Evolutionary conservation across 1,140 invertebrate genomes (phyloP), one percentile per base, ranked within the genome.

Genomic region (Drosophila paulistorum): DNA sequence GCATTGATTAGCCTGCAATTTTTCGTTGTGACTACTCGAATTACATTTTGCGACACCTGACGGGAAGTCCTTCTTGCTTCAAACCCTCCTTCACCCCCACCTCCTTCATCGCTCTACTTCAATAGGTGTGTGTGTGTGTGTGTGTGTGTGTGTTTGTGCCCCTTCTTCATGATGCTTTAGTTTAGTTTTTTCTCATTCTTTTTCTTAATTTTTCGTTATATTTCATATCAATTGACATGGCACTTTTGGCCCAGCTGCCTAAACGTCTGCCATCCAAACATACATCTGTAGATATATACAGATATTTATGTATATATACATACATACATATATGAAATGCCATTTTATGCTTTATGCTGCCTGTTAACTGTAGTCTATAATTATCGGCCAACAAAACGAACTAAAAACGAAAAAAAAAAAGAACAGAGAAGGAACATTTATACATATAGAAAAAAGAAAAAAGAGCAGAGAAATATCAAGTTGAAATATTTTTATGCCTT

Each of bases 311-410:
- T 17, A 10, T 11, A 51, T 23, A 23, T 51, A 51, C 57, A 45
- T 51, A 51, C 57, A 45, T 65, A 14, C 11, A 3, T 59, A 81
- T 81, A 77, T 77, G 78, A 80, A 76, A 81, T 81, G 79, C 65
- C 79, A 81, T 81, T 81, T 74, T 69, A 81, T 81, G 79, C 79
- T 81, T 81, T 81, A 81, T 81, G 79, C 61, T 60, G 45, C 73
- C 79, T 81, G 73, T 81, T 81, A 81, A 81, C 78, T 81, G 68
- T 81, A 57, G 61, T 77, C 79, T 81, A 81, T 81, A 81, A 81
- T 81, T 81, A 81, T 81, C 78, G 78, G 67, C 62, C 54, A 71
- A 71, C 26, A 75, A 37, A 55, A 48, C 42, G 37, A 69, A 58
- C 65, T 42, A 41, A 72, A 60, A 45, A 26, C 10, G 17, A 39